Base-by-base conservation (phyloP, 1,140 invertebrate species). In the Sarcophaga bullata region DNA sequence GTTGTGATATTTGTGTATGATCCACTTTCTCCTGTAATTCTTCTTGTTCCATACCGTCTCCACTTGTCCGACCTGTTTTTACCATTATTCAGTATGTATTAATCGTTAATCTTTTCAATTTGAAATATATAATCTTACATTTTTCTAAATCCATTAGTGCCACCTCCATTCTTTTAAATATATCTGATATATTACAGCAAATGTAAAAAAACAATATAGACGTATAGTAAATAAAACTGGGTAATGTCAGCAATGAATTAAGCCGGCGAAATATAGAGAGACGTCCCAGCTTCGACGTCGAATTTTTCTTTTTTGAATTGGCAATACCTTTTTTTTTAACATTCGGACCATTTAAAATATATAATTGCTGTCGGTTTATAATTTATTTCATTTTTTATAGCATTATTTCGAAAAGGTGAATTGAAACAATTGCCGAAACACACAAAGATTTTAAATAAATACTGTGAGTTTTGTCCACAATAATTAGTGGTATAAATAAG, bases 31-130 rank as follows among this genome's bases (percentile, higher is more conserved):
- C 25, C 15, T 47, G 37, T 8, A 52, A 83, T 9, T 85, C 80
- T 11, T 85, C 82, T 58, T 88, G 82, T 86, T 93, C 92, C 92
- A 93, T 93, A 50, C 92, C 92, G 89, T 93, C 92, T 0, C 92
- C 92, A 72, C 92, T 92, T 8, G 92, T 93, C 83, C 92, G 86
- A 37, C 85, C 85, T 19, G 58, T 48, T 76, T 49, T n/a, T 13
- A 0, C 15, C 47, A 47, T 25, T 85, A 85, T 85, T 78, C n/a
- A 17, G 19, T 52, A 81, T 52, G 54, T 19, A 58, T 37, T 80
- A 50, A 10, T 49, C 8, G 17, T 3, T 25, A 6, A 72, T 72
- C 6, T 10, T 17, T 15, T 13, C 11, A 3, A 72, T 72, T 7
- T 3, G 10, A 7, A 4, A 72, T 72, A 19, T 62, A n/a, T 15